Percentiles rank a stretch among this genome's conserved stretches.
Conservation (phyloP, 2,888 invertebrate genomes). For the Drosophila tripunctata region DNA sequence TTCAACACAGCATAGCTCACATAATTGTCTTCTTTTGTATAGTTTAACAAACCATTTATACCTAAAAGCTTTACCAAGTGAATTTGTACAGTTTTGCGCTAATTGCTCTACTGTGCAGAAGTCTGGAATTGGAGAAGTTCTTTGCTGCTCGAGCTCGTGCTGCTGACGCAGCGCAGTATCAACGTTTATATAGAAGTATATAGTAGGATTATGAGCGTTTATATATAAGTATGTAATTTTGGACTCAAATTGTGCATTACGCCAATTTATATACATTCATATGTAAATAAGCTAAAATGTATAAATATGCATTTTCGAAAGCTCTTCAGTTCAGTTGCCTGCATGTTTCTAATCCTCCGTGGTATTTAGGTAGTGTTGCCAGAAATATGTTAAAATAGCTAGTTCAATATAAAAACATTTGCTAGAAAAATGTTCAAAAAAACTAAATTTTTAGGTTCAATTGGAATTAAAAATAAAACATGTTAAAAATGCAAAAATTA, state of each 20-base stretch:
- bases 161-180: conserved; percentile 60
- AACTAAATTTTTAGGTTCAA: too few species aligned
- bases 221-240: conserved; percentile 22
- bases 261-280: conserved; percentile 34
- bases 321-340: conserved; percentile 40
- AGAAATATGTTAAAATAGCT: too few species aligned
- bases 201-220: neutral
- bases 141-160: conserved; percentile 35
- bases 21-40: too few species aligned
- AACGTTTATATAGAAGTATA: conserved; percentile 19
- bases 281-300: too few species aligned
- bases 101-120: neutral
- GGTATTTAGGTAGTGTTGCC: too few species aligned
- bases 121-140: conserved; percentile 24
- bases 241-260: conserved; percentile 43
- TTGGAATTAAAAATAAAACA: too few species aligned
- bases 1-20: too few species aligned
- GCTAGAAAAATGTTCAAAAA: too few species aligned
- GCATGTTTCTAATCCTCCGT: conserved; percentile 50
- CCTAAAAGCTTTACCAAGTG: too few species aligned
- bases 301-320: conserved; percentile 25
- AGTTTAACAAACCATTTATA: neutral
- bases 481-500: too few species aligned
- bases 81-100: too few species aligned
- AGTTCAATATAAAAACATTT: too few species aligned